Evolutionary conservation across 2,797 vertebrate species (phyloP), one percentile per base, ranked within the genome.

Genomic region (Anableps anableps): DNA sequence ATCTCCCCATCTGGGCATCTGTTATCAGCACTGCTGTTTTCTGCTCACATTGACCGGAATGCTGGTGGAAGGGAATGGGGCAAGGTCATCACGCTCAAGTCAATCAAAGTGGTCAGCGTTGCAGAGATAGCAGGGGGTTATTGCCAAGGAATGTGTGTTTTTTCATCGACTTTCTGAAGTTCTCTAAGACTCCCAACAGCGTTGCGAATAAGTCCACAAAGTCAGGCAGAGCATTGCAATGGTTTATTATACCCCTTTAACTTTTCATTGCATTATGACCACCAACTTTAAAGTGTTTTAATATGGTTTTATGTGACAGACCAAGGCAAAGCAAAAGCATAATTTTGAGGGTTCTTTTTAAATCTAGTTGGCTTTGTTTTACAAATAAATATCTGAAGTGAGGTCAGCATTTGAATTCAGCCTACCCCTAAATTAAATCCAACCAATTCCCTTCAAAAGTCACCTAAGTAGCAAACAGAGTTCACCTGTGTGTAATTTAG

Each of bases 81-180:
- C 93, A 95, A 95, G 94, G 94, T 95, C 94, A 94, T 92, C 89
- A 53, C 70, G 47, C 88, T 92, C 86, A 80, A 91, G 91, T 93
- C 94, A 93, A 92, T 95, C 93, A 94, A 91, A 95, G 91, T 90
- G 91, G 89, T 86, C 88, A 90, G 87, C 84, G 88, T 91, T 88
- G 82, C 87, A 82, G 91, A 93, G 93, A 92, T 93, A 94, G 92
- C 84, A 66, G 86, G 84, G 76, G 81, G 83, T 83, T 83, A 87
- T 85, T 86, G 91, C 91, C 77, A 66, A 91, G 90, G 91, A 94
- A 94, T 93, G 91, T 85, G 66, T 81, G 68, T 74, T 87, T 83
- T 87, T 85, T 73, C 74, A 45, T 72, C 29, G 76, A 84, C 87
- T 82, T 88, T 83, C 79, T 88, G 85, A 87, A 88, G 80, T 82